Conservation (phyloP, 2,888 invertebrate genomes). For the Agrochola lota region DNA sequence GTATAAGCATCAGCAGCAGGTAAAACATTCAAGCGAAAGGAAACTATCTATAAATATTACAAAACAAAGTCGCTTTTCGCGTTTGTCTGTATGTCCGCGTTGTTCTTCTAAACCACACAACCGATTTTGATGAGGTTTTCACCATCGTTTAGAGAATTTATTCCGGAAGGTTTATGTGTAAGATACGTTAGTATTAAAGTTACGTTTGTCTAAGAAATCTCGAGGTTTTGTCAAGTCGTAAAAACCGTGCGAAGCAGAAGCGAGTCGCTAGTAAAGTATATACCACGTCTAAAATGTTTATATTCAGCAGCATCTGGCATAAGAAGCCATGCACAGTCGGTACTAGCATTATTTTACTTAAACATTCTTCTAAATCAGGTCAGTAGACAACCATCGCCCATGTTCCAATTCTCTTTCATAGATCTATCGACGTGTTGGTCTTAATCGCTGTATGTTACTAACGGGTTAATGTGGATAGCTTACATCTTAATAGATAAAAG, state of each 20-base stretch:
- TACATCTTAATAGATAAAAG: not conserved
- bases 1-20: too few relatives aligned
- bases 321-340: not conserved
- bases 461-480: not conserved
- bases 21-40: not conserved
- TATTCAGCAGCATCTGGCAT: not conserved
- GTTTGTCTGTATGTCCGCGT: too few relatives aligned
- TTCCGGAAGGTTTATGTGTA: too few relatives aligned
- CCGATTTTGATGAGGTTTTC: too few relatives aligned
- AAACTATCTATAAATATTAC: not conserved
- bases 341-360: not conserved
- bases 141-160: too few relatives aligned
- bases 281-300: not conserved
- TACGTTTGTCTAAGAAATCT: too few relatives aligned
- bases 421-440: not conserved
- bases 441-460: not conserved
- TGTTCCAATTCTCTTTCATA: not conserved
- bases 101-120: too few relatives aligned
- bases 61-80: too few relatives aligned
- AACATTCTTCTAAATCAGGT: not conserved
- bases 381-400: not conserved
- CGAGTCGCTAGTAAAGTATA: not conserved
- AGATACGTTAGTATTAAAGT: too few relatives aligned
- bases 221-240: too few relatives aligned
- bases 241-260: too few relatives aligned